Base-by-base conservation (phyloP, 2,888 invertebrate species). In the Caradrina clavipalpis region DNA sequence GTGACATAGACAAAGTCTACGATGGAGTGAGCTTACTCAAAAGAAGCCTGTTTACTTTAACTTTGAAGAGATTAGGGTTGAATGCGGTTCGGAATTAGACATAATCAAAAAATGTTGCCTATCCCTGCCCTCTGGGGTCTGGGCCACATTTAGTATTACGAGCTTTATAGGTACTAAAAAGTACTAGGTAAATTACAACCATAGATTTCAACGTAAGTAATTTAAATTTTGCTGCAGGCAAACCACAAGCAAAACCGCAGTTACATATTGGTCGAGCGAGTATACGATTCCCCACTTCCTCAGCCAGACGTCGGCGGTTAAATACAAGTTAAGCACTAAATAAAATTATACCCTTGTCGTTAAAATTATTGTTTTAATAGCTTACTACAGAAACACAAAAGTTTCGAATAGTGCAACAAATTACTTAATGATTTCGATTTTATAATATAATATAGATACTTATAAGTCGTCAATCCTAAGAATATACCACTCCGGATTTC, bases 261-360 rank as follows among this genome's bases (percentile, higher is more conserved):
- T 60, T 21, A 49, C 50, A 10, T 50, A 39, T 56, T 22, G 26
- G 6, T 45, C 11, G 47, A 53, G 17, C 4, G 10, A 11, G 31
- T 22, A n/a, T 35, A 47, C 11, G 19, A 61, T 45, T 35, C 51
- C 26, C 54, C 55, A 10, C 11, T n/a, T 19, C 22, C n/a, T 19
- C 35, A 8, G 22, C 21, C 35, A 8, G 8, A n/a, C n/a, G n/a
- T n/a, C 35, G 8, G 35, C 35, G 35, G 35, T 35, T 35, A 61
- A 35, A 53, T 31, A 26, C n/a, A n/a, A n/a, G n/a, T 51, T 49
- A 35, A 71, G 69, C 17, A 45, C 75, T 74, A 76, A 88, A 76
- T 69, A 55, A 60, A 76, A 73, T 72, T 82, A 74, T 79, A 79
- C 67, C 77, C 61, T 86, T 87, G 83, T 80, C 82, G 78, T 63